Evolutionary conservation across 1,140 invertebrate genomes (phyloP).

Genomic region (Trichonephila clavata): DNA sequence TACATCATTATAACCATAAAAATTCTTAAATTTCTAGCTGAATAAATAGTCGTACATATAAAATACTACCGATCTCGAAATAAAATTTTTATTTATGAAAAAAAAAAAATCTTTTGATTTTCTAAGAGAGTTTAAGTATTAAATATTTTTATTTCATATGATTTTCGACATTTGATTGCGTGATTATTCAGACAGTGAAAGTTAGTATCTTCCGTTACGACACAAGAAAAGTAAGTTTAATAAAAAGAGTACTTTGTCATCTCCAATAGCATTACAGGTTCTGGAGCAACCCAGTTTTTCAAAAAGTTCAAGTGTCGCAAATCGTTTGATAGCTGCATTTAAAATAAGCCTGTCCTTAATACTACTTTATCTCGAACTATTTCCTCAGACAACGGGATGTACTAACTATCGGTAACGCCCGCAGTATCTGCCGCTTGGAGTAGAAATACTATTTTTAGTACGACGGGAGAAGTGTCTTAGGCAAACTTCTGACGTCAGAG

Average conservation of each 20-base stretch:
- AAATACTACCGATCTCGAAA: no score
- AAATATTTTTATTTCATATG: no score
- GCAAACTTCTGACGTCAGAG: constrained; percentile 8
- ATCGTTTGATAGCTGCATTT: background rate
- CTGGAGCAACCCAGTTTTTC: background rate
- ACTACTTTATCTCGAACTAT: constrained; percentile 9
- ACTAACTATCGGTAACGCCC: background rate
- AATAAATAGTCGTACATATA: no score
- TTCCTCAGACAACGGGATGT: constrained; percentile 14
- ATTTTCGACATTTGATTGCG: no score
- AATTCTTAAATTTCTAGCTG: no score
- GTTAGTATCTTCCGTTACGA: no score
- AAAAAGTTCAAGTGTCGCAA: background rate
- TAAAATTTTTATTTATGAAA: no score
- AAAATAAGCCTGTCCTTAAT: constrained; percentile 8
- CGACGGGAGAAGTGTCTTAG: background rate
- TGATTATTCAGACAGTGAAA: no score
- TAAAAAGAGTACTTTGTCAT: background rate
- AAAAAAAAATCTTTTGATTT: no score
- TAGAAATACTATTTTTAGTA: constrained; percentile 13
- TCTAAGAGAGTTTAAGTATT: no score
- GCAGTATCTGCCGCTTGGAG: background rate
- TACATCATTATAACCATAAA: no score
- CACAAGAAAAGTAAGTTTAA: no score
- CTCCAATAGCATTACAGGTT: background rate